Percentiles rank a stretch among this genome's conserved stretches.
phyloP scores from a whole-genome alignment of 2,888 invertebrate species.

The Callosobruchus maculatus region DNA sequence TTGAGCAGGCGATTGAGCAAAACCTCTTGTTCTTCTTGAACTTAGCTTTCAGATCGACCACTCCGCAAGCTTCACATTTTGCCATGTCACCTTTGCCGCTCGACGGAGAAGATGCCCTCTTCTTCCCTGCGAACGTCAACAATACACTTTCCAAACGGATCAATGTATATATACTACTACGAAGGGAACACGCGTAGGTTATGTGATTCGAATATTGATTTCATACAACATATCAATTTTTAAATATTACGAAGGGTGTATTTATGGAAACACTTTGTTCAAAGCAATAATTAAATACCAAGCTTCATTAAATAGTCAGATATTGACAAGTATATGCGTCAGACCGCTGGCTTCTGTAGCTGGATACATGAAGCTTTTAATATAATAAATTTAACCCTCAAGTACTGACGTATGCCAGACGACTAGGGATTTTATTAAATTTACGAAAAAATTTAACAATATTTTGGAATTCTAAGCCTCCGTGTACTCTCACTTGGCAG shows the following conservation, averaged over 20 bases:
- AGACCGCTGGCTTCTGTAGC: too few species aligned
- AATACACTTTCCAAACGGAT: conserved; percentile 4
- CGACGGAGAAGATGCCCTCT: conserved; percentile 40
- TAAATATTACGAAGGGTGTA: background rate
- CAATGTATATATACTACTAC: conserved; percentile 6
- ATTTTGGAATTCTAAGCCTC: too few species aligned
- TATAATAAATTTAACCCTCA: too few species aligned
- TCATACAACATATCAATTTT: background rate
- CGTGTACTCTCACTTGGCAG: too few species aligned
- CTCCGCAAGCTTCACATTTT: conserved; percentile 75
- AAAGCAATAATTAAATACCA: background rate
- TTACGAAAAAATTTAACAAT: too few species aligned
- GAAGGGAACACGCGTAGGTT: background rate
- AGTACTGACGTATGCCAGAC: too few species aligned
- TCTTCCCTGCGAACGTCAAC: conserved; percentile 52
- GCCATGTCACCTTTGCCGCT: conserved; percentile 51
- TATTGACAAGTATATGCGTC: background rate
- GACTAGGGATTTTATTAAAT: too few species aligned
- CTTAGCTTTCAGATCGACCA: conserved; percentile 59
- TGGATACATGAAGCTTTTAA: too few species aligned
- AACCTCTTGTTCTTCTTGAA: conserved; percentile 73
- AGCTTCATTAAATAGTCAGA: background rate
- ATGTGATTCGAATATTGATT: background rate
- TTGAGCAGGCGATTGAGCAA: conserved; percentile 70
- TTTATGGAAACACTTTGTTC: background rate